phyloP scores from a whole-genome alignment of 1,140 invertebrate species.

The Aphaenogaster rudis region DNA sequence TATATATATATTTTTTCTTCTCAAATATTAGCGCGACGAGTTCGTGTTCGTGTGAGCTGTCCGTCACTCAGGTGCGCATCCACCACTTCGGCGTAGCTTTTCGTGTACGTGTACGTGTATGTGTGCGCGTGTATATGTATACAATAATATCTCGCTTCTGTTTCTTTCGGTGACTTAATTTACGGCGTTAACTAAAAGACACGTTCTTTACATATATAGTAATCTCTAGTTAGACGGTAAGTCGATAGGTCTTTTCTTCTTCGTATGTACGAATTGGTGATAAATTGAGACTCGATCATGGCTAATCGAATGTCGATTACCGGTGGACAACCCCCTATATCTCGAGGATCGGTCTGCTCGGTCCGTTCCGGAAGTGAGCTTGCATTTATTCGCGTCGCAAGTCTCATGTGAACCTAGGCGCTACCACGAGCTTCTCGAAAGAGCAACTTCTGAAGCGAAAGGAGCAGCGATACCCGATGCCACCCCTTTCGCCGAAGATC shows the following conservation, averaged over 20 bases:
- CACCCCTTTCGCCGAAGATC: not conserved
- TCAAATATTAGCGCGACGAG: conserved; percentile 29
- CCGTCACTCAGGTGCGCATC: conserved; percentile 10
- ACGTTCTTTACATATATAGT: conserved; percentile 49
- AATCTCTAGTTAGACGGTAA: conserved; percentile 50
- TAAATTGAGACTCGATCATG: conserved; percentile 19
- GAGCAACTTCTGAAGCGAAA: not conserved
- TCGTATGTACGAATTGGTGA: not conserved
- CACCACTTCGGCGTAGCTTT: not conserved
- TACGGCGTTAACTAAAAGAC: conserved; percentile 47
- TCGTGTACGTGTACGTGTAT: not conserved
- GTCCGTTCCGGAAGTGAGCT: not conserved
- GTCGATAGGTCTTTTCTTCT: conserved; percentile 21
- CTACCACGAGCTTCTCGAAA: not conserved
- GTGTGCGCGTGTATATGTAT: not conserved
- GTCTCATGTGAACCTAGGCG: not conserved
- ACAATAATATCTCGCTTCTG: conserved; percentile 5
- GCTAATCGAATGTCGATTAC: not conserved
- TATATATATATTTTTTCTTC: conserved; percentile 66
- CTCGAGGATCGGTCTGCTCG: not conserved
- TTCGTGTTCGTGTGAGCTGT: conserved; percentile 20
- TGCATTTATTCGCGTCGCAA: not conserved
- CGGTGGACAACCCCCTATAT: not conserved
- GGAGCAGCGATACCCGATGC: not conserved
- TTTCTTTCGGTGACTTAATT: conserved; percentile 43